Evolutionary conservation across 2,797 vertebrate species (phyloP).

Genomic region (Dipus sagitta): DNA sequence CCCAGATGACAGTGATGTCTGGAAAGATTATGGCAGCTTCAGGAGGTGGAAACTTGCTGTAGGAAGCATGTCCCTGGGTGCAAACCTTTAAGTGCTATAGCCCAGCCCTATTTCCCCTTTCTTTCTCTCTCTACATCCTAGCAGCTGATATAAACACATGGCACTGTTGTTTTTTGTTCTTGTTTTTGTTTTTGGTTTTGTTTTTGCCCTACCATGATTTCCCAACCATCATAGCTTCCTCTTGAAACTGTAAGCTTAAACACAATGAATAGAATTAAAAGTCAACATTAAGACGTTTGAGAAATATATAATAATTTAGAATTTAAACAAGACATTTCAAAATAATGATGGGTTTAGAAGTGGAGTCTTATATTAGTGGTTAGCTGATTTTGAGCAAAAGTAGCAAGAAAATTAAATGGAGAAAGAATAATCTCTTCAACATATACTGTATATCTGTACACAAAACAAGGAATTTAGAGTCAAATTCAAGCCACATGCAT

Average conservation of each 20-base stretch:
- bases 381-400: neutral
- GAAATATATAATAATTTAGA: neutral
- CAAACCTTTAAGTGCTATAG: no score
- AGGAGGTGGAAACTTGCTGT: no score
- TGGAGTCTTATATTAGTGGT: neutral
- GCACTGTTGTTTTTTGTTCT: no score
- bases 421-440: constrained; percentile 30
- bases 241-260: neutral
- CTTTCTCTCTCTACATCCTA: no score
- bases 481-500: neutral
- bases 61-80: no score
- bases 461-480: neutral
- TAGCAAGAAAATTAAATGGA: constrained; percentile 2
- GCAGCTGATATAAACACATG: no score
- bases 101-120: no score
- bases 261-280: constrained; percentile 8
- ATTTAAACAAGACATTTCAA: neutral
- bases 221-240: no score
- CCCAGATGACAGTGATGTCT: no score
- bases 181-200: no score
- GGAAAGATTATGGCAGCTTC: no score
- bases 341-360: neutral
- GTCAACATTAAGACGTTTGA: constrained; percentile 5
- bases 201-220: no score
- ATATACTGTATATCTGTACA: neutral